phyloP scores from a whole-genome alignment of 2,888 invertebrate genomes.

The Brachylomia viminalis region DNA sequence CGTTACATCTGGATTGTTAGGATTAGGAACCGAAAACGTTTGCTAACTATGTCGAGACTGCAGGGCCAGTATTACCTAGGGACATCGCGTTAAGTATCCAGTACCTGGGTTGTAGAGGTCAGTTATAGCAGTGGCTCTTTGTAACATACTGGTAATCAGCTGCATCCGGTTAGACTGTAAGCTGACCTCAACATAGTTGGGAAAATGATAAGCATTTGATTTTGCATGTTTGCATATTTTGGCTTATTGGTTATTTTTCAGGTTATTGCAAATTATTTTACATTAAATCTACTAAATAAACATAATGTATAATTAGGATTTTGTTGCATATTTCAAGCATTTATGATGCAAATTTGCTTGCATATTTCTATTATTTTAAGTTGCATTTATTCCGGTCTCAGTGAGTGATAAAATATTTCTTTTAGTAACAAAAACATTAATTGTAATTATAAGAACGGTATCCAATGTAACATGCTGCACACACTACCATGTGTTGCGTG shows the following conservation, averaged over 20 bases:
- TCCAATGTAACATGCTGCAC: slow-evolving; percentile 8
- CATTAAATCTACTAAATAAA: background rate
- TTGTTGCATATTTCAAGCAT: background rate
- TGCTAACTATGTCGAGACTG: too few species aligned
- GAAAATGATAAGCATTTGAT: background rate
- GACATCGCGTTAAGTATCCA: background rate
- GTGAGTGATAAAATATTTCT: background rate
- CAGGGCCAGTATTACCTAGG: background rate
- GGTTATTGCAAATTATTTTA: background rate
- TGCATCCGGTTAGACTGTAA: background rate
- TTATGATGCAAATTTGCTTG: background rate
- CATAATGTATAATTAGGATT: background rate
- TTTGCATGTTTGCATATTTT: background rate
- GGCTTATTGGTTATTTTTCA: background rate
- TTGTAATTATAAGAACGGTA: background rate
- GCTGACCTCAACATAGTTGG: background rate
- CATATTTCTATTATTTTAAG: background rate
- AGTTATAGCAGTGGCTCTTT: background rate
- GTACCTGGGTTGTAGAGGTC: background rate
- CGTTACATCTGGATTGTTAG: too few species aligned
- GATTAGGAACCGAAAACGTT: too few species aligned
- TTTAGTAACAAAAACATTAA: background rate
- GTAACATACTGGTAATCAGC: background rate
- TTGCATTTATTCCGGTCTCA: background rate
- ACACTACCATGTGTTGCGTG: slow-evolving; percentile 15